Conservation (phyloP, 2,113 vertebrate species). For the Podiceps cristatus region DNA sequence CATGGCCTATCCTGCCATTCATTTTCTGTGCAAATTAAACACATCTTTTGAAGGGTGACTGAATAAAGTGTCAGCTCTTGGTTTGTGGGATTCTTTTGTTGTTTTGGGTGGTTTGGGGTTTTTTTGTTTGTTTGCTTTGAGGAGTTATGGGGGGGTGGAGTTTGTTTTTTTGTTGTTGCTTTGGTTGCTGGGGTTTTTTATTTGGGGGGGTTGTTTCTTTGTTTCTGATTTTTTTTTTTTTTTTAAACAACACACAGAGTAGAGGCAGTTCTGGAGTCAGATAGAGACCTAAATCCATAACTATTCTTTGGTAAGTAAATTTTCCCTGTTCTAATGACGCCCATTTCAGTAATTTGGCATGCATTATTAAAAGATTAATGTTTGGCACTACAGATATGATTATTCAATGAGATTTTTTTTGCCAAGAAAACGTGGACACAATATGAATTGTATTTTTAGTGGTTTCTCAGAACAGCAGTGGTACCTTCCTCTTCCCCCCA, state of each 20-base stretch:
- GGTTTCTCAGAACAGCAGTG: not conserved
- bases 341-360: not conserved
- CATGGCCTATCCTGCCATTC: not conserved
- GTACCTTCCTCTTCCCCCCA: too few species aligned
- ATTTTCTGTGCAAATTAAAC: not conserved
- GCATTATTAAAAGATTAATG: not conserved
- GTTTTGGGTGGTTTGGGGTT: too few species aligned
- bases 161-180: too few species aligned
- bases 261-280: too few species aligned
- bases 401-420: not conserved
- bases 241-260: too few species aligned
- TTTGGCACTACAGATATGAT: not conserved
- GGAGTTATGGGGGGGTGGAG: too few species aligned
- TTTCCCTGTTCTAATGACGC: not conserved
- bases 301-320: not conserved
- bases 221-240: too few species aligned
- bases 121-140: not conserved
- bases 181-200: not conserved
- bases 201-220: too few species aligned
- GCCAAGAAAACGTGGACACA: not conserved
- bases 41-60: not conserved
- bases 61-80: not conserved
- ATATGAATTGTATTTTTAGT: not conserved
- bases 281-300: too few species aligned
- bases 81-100: not conserved